Base-by-base conservation (phyloP, 2,888 invertebrate species). In the Hirtodrosophila confusa region DNA sequence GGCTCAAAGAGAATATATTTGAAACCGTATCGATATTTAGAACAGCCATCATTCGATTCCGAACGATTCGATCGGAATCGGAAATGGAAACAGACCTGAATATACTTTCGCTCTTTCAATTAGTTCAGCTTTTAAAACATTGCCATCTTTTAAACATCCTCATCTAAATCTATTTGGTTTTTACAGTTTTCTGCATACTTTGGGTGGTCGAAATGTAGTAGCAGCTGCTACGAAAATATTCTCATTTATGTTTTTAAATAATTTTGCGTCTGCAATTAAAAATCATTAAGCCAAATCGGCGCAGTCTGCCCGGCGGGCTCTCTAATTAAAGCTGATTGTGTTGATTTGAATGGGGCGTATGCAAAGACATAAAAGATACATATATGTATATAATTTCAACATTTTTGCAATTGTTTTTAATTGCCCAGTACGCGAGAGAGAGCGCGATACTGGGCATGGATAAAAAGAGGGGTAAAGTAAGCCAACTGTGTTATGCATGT, bases 261-360 rank as follows among this genome's bases (percentile, higher is more conserved):
- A 56, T 70, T 77, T 79, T 72, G 65, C 69, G 58, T 45, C 48
- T 72, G 76, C 80, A 79, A 78, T 76, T 79, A 76, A 79, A 78
- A 78, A 79, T 61, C 77, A 78, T 78, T 78, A 78, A 79, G 72
- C 72, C 72, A 79, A 78, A 78, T 78, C 80, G 79, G 67, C 78
- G 75, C 70, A 69, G 75, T 64, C 60, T 65, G 79, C 54, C 75
- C 75, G 63, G n/a, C 65, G 68, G 69, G 66, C 63, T 75, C 76
- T 75, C 76, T 71, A 78, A 78, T 78, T 78, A 78, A 78, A 69
- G 79, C 63, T 69, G 79, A 78, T 78, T 77, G 76, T 75, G 69
- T 62, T 64, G 78, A 75, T 78, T 78, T 67, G 43, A 53, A 51
- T 17, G 57, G 51, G 60, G 55, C 65, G 44, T 57, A 49, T 64